Base-by-base conservation (phyloP, 2,113 vertebrate species). In the Peucedramus taeniatus region DNA sequence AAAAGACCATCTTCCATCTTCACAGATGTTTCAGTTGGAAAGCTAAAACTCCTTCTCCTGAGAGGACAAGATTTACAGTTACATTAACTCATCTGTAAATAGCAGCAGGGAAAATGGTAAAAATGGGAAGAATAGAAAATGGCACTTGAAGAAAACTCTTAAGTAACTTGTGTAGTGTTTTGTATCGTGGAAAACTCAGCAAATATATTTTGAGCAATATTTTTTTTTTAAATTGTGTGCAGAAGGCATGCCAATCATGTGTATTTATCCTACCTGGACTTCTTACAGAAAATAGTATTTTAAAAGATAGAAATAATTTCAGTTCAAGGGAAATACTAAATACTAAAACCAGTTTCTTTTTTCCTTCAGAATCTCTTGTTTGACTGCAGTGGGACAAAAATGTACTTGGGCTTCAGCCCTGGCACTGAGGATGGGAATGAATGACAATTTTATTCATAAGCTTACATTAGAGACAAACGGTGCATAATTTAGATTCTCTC, bases 401-500 rank as follows among this genome's bases (percentile, higher is more conserved):
- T 68, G 17, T 82, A 49, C 84, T 83, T 88, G 83, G 37, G 51
- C 83, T 87, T 95, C 54, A 61, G 39, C 44, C 68, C 30, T 87
- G 86, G 68, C 75, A 92, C 86, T 92, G 80, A 40, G 20, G 22
- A 53, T 53, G 26, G 51, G 60, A 39, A 40, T 12, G 59, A 74
- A 81, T 83, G 82, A 93, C 92, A 97, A 92, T 87, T 87, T 90
- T 96, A 96, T 96, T 97, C 93, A 96, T 96, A 97, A 98, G 89
- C 5, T 28, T 94, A 88, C 78, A 93, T 96, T 96, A 90, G 87
- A 97, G 86, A 88, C 45, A 98, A 96, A 93, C 4, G 9, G 51
- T 79, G 78, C 70, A 95, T 96, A 96, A 98, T 96, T 96, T 94
- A 97, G 94, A 89, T 94, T 97, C 93, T 96, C 90, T 92, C 42